Conservation (phyloP, 2,888 invertebrate species). For the Selenia dentaria region DNA sequence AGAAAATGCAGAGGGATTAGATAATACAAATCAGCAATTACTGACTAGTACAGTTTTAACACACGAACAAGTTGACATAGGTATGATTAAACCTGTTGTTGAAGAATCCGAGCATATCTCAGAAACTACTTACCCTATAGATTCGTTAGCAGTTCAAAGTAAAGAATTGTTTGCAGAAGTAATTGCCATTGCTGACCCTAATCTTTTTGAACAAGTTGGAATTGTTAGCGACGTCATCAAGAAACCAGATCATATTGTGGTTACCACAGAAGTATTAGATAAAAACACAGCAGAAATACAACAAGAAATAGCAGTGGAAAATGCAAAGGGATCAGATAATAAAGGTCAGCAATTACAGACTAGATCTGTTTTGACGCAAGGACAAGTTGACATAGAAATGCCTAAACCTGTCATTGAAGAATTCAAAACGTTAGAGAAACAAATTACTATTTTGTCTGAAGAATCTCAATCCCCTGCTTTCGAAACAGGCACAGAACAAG, state of each 20-base stretch:
- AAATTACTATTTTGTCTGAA: too few species aligned
- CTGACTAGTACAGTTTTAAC: not conserved
- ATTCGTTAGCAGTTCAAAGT: too few species aligned
- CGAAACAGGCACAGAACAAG: slow-evolving; percentile 4
- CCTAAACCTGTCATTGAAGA: not conserved
- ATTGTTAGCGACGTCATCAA: not conserved
- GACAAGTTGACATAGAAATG: slow-evolving; percentile 2
- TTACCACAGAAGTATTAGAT: not conserved
- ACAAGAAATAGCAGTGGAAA: not conserved
- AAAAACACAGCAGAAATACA: not conserved
- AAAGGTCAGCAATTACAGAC: not conserved
- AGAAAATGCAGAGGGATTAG: not conserved
- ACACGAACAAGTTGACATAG: slow-evolving; percentile 10
- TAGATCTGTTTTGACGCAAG: not conserved
- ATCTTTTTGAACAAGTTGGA: not conserved
- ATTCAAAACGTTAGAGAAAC: too few species aligned
- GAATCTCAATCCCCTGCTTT: too few species aligned
- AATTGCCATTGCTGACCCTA: too few species aligned
- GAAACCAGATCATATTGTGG: not conserved
- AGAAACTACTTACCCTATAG: too few species aligned
- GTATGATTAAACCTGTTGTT: not conserved
- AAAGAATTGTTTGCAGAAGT: too few species aligned
- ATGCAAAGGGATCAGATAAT: not conserved
- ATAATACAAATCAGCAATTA: too few species aligned
- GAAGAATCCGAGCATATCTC: too few species aligned